Evolutionary conservation across 2,888 invertebrate species (phyloP).

Genomic region (Leptinotarsa haldemani): DNA sequence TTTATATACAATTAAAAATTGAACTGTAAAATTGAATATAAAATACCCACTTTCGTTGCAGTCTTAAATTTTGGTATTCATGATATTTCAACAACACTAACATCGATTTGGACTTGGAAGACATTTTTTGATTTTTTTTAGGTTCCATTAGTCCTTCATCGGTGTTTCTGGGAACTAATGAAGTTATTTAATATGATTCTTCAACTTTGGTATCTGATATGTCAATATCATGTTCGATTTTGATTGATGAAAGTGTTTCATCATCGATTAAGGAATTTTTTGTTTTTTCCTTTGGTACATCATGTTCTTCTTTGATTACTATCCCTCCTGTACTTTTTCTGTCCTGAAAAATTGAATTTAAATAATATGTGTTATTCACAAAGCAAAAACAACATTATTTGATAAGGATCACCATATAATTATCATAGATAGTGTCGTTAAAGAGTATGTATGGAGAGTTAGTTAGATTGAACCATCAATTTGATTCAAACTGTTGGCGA

Average conservation of each 20-base stretch:
- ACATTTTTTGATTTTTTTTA: not conserved
- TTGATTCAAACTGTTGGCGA: too few species aligned
- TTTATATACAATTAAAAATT: too few species aligned
- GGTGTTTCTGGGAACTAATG: not conserved
- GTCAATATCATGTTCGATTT: constrained; percentile 9
- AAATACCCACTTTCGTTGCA: not conserved
- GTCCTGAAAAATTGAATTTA: not conserved
- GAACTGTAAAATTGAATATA: too few species aligned
- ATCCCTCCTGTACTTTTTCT: not conserved
- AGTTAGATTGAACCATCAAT: too few species aligned
- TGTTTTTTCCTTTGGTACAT: not conserved
- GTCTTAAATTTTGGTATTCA: not conserved
- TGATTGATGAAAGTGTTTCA: not conserved
- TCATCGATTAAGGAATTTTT: not conserved
- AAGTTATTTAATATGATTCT: not conserved
- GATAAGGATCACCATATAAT: too few species aligned
- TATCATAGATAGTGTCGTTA: too few species aligned
- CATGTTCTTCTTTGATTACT: constrained; percentile 2
- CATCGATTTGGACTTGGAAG: not conserved
- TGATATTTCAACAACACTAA: not conserved
- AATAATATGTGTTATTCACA: not conserved
- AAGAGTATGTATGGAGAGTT: too few species aligned
- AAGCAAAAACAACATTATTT: too few species aligned
- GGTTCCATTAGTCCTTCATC: not conserved
- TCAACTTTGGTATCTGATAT: constrained; percentile 9